These are phyloP conservation scores for Pedionomus torquatus DNA, from an alignment of 2,113 vertebrate species.

Conservation along the genomic window DNA sequence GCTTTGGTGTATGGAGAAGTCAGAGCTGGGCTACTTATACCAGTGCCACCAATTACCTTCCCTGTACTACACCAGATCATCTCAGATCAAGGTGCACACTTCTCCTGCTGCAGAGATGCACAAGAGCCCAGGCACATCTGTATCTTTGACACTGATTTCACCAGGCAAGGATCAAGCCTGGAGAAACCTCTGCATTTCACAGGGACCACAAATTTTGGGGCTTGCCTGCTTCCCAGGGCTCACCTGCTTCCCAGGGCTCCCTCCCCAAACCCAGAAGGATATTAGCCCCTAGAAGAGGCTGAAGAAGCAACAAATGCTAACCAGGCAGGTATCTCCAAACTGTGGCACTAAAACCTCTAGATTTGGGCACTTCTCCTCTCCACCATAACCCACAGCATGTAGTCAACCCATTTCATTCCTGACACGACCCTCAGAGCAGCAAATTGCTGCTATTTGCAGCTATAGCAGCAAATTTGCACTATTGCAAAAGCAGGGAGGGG, in stretches of 20 bases:
- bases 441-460: too few relatives aligned
- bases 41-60: not conserved
- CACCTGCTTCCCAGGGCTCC: too few relatives aligned
- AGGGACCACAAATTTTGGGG: not conserved
- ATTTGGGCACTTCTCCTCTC: not conserved
- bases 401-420: not conserved
- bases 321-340: not conserved
- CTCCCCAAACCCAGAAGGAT: not conserved
- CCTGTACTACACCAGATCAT: rapidly evolving
- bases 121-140: not conserved
- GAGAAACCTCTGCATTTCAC: not conserved
- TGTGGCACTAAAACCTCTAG: not conserved
- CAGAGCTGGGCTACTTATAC: not conserved
- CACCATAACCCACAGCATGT: not conserved
- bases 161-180: not conserved
- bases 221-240: not conserved
- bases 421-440: not conserved
- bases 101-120: not conserved
- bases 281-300: not conserved
- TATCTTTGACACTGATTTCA: not conserved
- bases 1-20: not conserved
- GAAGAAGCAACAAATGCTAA: not conserved
- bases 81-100: not conserved
- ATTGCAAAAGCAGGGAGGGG: not conserved
- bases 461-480: too few relatives aligned